These are phyloP conservation scores for Bombus difficillimus DNA, from an alignment of 1,140 invertebrate species.

Conservation along the genomic window DNA sequence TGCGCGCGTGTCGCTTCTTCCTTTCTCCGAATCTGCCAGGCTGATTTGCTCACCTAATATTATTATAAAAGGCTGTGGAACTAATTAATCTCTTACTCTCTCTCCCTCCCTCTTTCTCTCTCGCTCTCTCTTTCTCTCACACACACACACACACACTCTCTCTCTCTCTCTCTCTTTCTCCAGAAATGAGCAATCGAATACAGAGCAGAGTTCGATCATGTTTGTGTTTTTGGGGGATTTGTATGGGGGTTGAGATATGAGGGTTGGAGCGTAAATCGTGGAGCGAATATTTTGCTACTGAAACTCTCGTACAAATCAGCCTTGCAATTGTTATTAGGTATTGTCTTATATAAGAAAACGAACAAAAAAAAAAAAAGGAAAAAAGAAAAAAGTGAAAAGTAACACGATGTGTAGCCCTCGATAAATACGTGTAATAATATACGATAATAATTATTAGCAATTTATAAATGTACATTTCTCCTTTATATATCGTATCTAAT, in stretches of 20 bases:
- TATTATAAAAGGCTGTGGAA: constrained; percentile 61
- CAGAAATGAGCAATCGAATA: constrained; percentile 20
- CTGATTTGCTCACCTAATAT: constrained; percentile 61
- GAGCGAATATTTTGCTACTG: constrained; percentile 53
- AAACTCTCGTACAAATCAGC: constrained; percentile 61
- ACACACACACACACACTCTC: too few species aligned
- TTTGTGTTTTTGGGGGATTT: constrained; percentile 8
- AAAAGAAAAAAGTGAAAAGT: background rate
- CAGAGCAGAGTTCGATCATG: background rate
- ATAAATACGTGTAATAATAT: constrained; percentile 30
- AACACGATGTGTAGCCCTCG: constrained; percentile 4
- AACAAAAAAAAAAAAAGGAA: background rate
- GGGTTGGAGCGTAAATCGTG: background rate
- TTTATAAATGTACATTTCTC: constrained; percentile 62
- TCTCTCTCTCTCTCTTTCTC: background rate
- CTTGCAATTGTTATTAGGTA: constrained; percentile 53
- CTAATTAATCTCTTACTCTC: constrained; percentile 12
- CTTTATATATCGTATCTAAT: constrained; percentile 63
- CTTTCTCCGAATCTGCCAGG: constrained; percentile 51
- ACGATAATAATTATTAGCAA: constrained; percentile 58
- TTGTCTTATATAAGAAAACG: constrained; percentile 31
- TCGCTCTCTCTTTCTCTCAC: background rate
- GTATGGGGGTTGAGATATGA: constrained; percentile 1
- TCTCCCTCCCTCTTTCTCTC: background rate
- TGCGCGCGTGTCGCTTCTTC: constrained; percentile 23